A percentile compares a stretch with the other conserved stretches of the same genome.
Evolutionary conservation across 2,113 vertebrate species (phyloP).

Genomic region (Dendrocopos noguchii): DNA sequence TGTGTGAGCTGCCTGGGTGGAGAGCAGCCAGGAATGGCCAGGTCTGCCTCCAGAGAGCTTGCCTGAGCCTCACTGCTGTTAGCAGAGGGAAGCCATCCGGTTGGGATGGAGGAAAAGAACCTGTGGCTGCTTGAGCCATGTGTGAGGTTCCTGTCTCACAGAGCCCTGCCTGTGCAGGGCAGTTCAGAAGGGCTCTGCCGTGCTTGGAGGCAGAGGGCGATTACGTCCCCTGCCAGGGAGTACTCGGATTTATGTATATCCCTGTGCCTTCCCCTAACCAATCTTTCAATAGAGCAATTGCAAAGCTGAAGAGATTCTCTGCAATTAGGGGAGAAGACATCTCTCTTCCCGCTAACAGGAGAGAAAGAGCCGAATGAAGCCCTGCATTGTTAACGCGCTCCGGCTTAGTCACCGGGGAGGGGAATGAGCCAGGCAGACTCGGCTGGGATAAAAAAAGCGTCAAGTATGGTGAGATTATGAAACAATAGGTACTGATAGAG

Average conservation of each 20-base stretch:
- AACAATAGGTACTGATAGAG: conserved; percentile 68
- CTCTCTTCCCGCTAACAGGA: conserved; percentile 45
- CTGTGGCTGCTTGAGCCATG: not conserved
- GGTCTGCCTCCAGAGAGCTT: not conserved
- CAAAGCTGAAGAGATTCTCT: conserved; percentile 29
- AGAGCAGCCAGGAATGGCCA: rapidly evolving
- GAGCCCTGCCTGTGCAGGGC: not conserved
- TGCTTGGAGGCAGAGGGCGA: conserved; percentile 24
- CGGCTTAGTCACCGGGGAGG: conserved; percentile 38
- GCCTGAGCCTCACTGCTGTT: not conserved
- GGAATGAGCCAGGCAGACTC: conserved; percentile 59
- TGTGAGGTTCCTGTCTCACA: not conserved
- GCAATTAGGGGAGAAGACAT: conserved; percentile 42
- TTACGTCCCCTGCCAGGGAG: conserved; percentile 25
- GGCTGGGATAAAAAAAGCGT: conserved; percentile 61
- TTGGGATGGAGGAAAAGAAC: not conserved
- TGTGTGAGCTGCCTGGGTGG: not conserved
- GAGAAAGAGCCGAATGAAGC: not conserved
- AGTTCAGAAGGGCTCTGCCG: conserved; percentile 40
- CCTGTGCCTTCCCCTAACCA: not conserved
- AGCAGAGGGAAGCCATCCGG: not conserved
- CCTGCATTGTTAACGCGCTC: not conserved
- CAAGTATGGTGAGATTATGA: conserved; percentile 31
- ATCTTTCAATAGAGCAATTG: conserved; percentile 15
- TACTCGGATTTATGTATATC: conserved; percentile 24